Evolutionary conservation across 2,888 invertebrate species (phyloP).

Genomic region (Andrena hattorfiana): DNA sequence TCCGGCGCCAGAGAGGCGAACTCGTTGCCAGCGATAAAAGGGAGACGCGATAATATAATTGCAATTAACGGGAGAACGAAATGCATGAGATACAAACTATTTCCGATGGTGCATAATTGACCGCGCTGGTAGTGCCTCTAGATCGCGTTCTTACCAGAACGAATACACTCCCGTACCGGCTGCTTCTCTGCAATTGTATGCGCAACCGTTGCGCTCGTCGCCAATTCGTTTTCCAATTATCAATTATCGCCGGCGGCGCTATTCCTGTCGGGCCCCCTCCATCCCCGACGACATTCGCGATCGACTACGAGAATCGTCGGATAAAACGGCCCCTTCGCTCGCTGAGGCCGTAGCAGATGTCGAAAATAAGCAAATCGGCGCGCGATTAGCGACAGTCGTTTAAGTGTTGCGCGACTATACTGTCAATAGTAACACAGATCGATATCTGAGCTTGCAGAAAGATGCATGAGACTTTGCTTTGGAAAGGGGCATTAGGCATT

Average conservation of each 20-base stretch:
- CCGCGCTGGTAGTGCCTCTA: background rate
- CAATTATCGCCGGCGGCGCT: conserved; percentile 38
- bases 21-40: background rate
- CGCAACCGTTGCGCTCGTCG: background rate
- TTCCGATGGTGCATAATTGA: conserved; percentile 20
- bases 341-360: conserved; percentile 21
- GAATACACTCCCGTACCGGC: background rate
- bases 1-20: background rate
- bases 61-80: background rate
- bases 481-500: too few species aligned
- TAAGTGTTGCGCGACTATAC: background rate
- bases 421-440: too few species aligned
- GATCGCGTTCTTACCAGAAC: conserved; percentile 15
- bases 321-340: conserved; percentile 6
- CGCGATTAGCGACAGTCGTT: conserved; percentile 53
- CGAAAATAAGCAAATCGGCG: conserved; percentile 51
- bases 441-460: background rate
- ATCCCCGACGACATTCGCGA: conserved; percentile 62
- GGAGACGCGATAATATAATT: background rate
- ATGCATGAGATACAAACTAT: background rate
- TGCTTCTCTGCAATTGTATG: conserved; percentile 18
- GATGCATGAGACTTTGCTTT: background rate
- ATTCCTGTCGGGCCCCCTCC: conserved; percentile 15
- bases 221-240: conserved; percentile 46
- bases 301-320: conserved; percentile 67